Conservation (phyloP, 2,113 vertebrate species). For the Fulica atra region DNA sequence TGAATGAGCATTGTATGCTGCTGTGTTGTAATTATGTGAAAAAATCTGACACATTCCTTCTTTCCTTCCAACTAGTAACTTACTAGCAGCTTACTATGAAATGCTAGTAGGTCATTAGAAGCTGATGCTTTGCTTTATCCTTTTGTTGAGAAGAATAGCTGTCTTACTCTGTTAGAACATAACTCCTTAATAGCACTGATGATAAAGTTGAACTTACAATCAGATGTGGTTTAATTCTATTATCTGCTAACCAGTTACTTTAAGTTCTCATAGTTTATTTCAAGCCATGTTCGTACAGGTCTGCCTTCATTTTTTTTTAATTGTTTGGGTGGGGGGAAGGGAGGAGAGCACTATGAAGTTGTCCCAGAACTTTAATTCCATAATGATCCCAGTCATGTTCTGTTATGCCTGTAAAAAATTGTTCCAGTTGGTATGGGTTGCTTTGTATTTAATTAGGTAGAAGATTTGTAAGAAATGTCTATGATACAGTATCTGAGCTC, state of each 20-base stretch:
- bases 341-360: conserved; percentile 34
- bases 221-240: conserved; percentile 54
- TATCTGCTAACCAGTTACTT: conserved; percentile 35
- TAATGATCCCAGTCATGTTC: not conserved
- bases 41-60: conserved; percentile 75
- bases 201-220: conserved; percentile 54
- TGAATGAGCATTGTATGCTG: conserved; percentile 65
- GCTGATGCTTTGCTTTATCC: conserved; percentile 50
- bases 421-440: conserved; percentile 31
- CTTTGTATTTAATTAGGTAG: conserved; percentile 53
- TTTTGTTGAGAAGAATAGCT: conserved; percentile 51
- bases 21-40: conserved; percentile 65
- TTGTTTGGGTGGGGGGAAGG: not conserved
- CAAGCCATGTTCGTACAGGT: conserved; percentile 59
- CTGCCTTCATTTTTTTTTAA: not conserved
- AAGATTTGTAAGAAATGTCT: conserved; percentile 53
- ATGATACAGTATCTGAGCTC: conserved; percentile 69
- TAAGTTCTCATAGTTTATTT: conserved; percentile 39
- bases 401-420: conserved; percentile 51
- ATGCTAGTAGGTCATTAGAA: conserved; percentile 63
- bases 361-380: conserved; percentile 3
- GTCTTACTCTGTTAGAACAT: conserved; percentile 28
- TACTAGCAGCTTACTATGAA: conserved; percentile 52
- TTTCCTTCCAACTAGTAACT: conserved; percentile 65
- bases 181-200: conserved; percentile 55